A percentile compares a stretch with the other conserved stretches of the same genome.
Evolutionary conservation across 2,113 vertebrate species (phyloP).

Genomic region (Lasiurus cinereus): DNA sequence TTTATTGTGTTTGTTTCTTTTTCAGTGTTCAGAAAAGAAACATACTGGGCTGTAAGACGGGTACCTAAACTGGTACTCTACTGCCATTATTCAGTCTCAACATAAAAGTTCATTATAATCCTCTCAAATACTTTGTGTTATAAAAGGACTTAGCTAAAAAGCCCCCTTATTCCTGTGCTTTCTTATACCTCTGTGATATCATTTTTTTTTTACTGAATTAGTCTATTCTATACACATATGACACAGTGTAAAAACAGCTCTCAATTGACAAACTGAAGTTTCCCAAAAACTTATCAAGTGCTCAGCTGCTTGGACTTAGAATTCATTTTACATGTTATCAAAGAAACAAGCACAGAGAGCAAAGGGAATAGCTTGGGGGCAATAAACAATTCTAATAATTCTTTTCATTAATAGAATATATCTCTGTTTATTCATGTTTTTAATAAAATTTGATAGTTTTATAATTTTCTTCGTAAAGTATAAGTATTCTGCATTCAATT

Average conservation of each 20-base stretch:
- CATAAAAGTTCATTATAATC: not conserved
- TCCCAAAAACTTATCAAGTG: not conserved
- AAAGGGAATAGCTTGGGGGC: not conserved
- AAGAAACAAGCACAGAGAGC: not conserved
- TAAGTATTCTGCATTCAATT: not conserved
- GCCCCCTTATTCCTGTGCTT: not conserved
- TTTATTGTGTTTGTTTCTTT: not conserved
- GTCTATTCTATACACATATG: not conserved
- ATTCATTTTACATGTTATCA: not conserved
- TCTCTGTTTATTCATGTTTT: not conserved
- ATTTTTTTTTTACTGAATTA: not conserved
- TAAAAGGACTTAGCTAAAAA: not conserved
- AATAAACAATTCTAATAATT: not conserved
- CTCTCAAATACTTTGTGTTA: not conserved
- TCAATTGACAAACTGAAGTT: not conserved
- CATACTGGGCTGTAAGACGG: not conserved
- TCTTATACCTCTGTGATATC: not conserved
- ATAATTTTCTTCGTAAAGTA: not conserved
- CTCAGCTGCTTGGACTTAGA: not conserved
- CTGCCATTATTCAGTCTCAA: not conserved
- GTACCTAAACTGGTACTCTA: not conserved
- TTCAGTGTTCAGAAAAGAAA: conserved; percentile 1
- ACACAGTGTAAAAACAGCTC: not conserved
- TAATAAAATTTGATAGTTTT: not conserved
- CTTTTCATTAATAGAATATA: not conserved